Base-by-base conservation (phyloP, 2,888 invertebrate species). In the Hydropsyche betteni region DNA sequence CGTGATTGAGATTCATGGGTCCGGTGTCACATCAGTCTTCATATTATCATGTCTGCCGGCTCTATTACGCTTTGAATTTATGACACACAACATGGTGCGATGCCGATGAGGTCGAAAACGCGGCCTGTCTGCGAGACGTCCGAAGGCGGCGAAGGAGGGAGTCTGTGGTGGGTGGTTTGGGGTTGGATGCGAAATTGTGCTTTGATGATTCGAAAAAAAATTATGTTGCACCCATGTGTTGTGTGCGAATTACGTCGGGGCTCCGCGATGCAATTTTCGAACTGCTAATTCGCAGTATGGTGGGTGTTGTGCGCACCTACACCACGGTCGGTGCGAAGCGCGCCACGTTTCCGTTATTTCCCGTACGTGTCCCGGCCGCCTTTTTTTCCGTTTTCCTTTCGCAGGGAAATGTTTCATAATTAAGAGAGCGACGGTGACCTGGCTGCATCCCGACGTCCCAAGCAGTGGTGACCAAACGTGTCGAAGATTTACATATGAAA, bases 1-100 rank as follows among this genome's bases (percentile, higher is more conserved):
- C 75, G 77, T 80, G 80, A 80, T 80, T 79, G 80, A 78, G 79
- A 80, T 80, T 80, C 80, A 80, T 79, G 79, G 76, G 73, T 61
- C 75, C 50, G 77, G 74, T 75, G 78, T 80, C 80, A 78, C 80
- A 80, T 80, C 80, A 80, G 69, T 80, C 80, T 78, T 80, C 80
- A 80, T 80, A 76, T 79, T 77, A 80, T 76, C 77, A 69, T 78
- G 77, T 78, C 78, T 78, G 78, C 78, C 72, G 78, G 76, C 78
- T 77, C 78, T 78, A 79, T 79, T 78, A 79, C 75, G 70, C 73
- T 71, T 52, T 70, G 74, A 68, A 79, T 79, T 79, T 78, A 78
- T 79, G 79, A 75, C 72, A 76, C 78, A 79, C 76, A 44, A 44
- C 44, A 44, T 10, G 24, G 24, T 24, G 24, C 24, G 24, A 24